phyloP scores from a whole-genome alignment of 2,113 vertebrate genomes.

The Mus pahari region DNA sequence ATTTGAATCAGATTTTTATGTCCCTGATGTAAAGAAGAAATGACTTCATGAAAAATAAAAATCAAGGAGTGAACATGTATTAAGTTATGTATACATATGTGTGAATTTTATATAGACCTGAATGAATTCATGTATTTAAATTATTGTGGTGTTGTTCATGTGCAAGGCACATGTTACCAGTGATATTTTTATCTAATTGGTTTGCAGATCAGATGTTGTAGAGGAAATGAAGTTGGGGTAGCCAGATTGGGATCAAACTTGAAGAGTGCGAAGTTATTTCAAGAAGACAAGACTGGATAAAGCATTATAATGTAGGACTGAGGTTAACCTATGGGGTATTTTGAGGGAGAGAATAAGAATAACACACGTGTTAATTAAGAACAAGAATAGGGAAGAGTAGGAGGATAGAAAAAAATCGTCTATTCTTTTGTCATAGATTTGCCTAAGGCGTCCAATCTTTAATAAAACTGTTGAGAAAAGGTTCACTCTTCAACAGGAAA shows the following conservation, averaged over 20 bases:
- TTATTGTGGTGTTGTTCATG: background rate
- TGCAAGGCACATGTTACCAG: background rate
- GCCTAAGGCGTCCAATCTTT: slow-evolving; percentile 9
- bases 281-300: background rate
- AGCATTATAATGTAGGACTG: background rate
- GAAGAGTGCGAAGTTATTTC: background rate
- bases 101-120: background rate
- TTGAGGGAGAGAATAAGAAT: slow-evolving; percentile 33
- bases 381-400: slow-evolving; percentile 22
- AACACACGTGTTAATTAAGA: slow-evolving; percentile 12
- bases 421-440: background rate
- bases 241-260: background rate
- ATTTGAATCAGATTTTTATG: background rate
- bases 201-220: background rate
- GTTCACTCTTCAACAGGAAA: slow-evolving; percentile 36
- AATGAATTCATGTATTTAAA: background rate
- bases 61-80: background rate
- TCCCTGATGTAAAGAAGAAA: background rate
- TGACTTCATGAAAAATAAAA: background rate
- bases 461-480: slow-evolving; percentile 33
- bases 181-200: background rate
- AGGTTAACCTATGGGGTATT: background rate
- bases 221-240: background rate
- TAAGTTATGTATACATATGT: background rate
- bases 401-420: background rate